These are phyloP conservation scores for Antheraea assamensis DNA, from an alignment of 2,888 invertebrate genomes.

Conservation along the genomic window DNA sequence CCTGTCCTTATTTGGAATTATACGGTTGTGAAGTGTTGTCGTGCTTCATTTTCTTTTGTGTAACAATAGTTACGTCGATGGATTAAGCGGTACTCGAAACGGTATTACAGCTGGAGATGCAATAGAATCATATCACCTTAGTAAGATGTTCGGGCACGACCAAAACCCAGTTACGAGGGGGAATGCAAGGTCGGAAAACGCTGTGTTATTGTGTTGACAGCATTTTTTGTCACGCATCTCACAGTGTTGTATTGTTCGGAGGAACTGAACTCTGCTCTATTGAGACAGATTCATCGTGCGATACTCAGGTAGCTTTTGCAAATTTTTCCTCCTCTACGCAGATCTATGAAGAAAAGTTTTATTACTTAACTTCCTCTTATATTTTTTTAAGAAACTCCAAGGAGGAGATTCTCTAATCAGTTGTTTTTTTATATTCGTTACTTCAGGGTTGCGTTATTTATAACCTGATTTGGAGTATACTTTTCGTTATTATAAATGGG, in stretches of 20 bases:
- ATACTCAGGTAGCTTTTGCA: slow-evolving; percentile 54
- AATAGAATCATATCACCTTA: slow-evolving; percentile 60
- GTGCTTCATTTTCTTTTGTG: slow-evolving; percentile 41
- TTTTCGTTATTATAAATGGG: too few relatives aligned
- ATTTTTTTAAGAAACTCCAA: too few relatives aligned
- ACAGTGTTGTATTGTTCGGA: slow-evolving; percentile 64
- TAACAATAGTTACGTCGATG: slow-evolving; percentile 56
- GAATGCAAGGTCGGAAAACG: slow-evolving; percentile 71
- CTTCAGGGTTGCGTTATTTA: too few relatives aligned
- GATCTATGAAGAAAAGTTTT: neutral
- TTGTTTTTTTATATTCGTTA: too few relatives aligned
- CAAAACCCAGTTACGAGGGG: slow-evolving; percentile 68
- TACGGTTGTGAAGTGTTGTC: slow-evolving; percentile 23
- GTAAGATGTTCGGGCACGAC: slow-evolving; percentile 66
- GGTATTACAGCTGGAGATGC: slow-evolving; percentile 66
- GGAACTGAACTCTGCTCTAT: slow-evolving; percentile 63
- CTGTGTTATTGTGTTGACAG: slow-evolving; percentile 66
- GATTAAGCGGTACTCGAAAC: slow-evolving; percentile 68
- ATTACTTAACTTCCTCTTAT: neutral
- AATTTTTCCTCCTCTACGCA: slow-evolving; percentile 46
- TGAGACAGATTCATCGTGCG: slow-evolving; percentile 73
- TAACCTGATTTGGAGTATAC: slow-evolving; percentile 61
- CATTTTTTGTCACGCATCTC: slow-evolving; percentile 72
- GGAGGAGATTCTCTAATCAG: too few relatives aligned
- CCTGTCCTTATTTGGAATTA: slow-evolving; percentile 24